Conservation (phyloP, 2,113 vertebrate species). For the Ahaetulla prasina region DNA sequence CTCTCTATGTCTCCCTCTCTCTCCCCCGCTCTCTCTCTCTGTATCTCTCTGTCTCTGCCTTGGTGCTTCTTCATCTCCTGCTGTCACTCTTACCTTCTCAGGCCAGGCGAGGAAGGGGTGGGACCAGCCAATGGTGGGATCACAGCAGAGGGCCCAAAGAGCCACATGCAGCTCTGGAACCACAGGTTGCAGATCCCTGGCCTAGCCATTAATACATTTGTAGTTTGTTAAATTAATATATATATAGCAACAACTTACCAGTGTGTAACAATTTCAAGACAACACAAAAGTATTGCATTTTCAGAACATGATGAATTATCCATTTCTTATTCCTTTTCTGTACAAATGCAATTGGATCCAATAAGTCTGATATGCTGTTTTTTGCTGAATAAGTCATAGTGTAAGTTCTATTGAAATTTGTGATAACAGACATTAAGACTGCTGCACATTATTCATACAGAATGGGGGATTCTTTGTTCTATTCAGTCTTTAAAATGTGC, state of each 20-base stretch:
- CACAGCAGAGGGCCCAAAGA: too few relatives aligned
- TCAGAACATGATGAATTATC: not conserved
- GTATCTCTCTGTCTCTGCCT: too few relatives aligned
- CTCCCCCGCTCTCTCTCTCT: too few relatives aligned
- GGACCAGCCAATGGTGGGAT: too few relatives aligned
- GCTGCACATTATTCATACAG: not conserved
- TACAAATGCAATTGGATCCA: not conserved
- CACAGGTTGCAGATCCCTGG: too few relatives aligned
- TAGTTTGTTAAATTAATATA: not conserved
- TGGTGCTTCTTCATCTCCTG: too few relatives aligned
- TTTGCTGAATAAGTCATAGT: not conserved
- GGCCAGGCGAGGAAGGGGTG: too few relatives aligned
- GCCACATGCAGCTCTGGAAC: too few relatives aligned
- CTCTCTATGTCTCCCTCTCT: too few relatives aligned
- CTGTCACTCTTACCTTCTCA: too few relatives aligned
- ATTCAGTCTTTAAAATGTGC: not conserved
- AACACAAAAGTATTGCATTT: not conserved
- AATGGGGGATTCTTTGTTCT: not conserved
- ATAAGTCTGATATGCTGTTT: not conserved
- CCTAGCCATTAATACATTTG: not conserved
- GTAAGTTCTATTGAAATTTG: not conserved
- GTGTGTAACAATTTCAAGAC: not conserved
- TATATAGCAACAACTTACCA: not conserved
- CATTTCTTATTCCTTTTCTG: not conserved
- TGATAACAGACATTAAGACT: not conserved